Base-by-base conservation (phyloP, 2,113 vertebrate genomes). In the Sula dactylatra region DNA sequence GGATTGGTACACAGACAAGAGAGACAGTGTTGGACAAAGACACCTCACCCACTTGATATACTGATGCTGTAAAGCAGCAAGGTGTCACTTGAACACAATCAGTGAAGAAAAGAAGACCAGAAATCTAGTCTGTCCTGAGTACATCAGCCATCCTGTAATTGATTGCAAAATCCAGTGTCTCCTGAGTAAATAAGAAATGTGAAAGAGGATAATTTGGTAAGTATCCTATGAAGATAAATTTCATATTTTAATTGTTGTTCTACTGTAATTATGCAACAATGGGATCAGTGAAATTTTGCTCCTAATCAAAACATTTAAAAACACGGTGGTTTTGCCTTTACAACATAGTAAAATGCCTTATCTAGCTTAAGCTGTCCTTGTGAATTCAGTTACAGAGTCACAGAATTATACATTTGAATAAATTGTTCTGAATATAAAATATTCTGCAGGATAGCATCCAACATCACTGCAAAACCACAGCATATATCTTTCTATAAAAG, bases 1-100 rank as follows among this genome's bases (percentile, higher is more conserved):
- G 44, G 9, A 56, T 7, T 65, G 9, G 32, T 52, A 16, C 26
- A 52, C 22, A 74, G 31, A 7, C 8, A 42, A 62, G 42, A 64
- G 61, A 66, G 16, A 31, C 5, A 22, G 2, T 3, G 15, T 16
- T 85, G 26, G 31, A 65, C 13, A 16, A 56, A 77, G 16, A 18
- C 3, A 0, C 20, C 26, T 71, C 32, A 87, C 6, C 22, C 3
- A 3, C 5, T 40, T 13, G 6, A 11, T 34, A 36, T 2, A 10
- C 4, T 13, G 12, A 45, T 71, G 29, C 27, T 38, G 11, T n/a
- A 32, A 42, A 86, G n/a, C 25, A 70, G 42, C 17, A 86, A 58
- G 11, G 14, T 72, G 25, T 58, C 34, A 45, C 36, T 20, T 49
- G 17, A 61, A 72, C 7, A 31, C 17, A 38, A 16, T 18, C 26